Percentiles rank a stretch among this genome's conserved stretches.
Evolutionary conservation across 2,797 vertebrate species (phyloP).

Genomic region (Alfaro cultratus): DNA sequence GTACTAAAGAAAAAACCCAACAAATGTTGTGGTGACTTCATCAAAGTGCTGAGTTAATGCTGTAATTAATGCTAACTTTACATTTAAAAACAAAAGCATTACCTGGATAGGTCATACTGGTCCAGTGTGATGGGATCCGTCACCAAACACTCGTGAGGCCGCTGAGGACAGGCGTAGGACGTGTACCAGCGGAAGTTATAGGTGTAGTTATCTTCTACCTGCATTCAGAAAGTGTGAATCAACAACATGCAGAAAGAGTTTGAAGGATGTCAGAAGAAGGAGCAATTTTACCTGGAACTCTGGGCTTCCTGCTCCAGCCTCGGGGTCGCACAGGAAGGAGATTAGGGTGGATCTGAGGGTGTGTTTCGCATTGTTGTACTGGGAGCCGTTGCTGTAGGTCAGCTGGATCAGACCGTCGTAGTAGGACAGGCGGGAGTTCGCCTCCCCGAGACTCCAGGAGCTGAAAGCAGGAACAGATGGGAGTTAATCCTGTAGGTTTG

Average conservation of each 20-base stretch:
- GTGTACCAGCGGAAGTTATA: conserved; percentile 98
- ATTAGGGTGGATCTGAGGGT: conserved; percentile 87
- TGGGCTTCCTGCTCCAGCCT: conserved; percentile 84
- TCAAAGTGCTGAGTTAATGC: conserved; percentile 54
- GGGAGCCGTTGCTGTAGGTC: conserved; percentile 86
- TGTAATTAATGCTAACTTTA: not conserved
- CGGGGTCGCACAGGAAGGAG: conserved; percentile 92
- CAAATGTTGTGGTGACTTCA: not conserved
- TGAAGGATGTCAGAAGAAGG: not conserved
- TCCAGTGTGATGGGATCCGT: conserved; percentile 85
- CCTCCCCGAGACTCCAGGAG: conserved; percentile 88
- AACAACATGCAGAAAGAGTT: not conserved
- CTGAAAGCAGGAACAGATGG: conserved; percentile 16
- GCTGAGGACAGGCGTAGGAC: conserved; percentile 90
- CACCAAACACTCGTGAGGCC: conserved; percentile 90
- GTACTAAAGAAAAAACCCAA: not conserved
- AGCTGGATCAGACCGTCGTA: conserved; percentile 95
- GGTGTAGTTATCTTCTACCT: conserved; percentile 89
- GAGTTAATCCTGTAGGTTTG: not conserved
- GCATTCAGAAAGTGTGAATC: conserved; percentile 11
- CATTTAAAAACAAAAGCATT: conserved; percentile 10
- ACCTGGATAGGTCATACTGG: conserved; percentile 97
- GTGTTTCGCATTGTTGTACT: conserved; percentile 86
- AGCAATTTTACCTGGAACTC: conserved; percentile 87
- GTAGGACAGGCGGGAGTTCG: conserved; percentile 86